Conservation (phyloP, 2,888 invertebrate genomes). For the Chymomyza amoena region DNA sequence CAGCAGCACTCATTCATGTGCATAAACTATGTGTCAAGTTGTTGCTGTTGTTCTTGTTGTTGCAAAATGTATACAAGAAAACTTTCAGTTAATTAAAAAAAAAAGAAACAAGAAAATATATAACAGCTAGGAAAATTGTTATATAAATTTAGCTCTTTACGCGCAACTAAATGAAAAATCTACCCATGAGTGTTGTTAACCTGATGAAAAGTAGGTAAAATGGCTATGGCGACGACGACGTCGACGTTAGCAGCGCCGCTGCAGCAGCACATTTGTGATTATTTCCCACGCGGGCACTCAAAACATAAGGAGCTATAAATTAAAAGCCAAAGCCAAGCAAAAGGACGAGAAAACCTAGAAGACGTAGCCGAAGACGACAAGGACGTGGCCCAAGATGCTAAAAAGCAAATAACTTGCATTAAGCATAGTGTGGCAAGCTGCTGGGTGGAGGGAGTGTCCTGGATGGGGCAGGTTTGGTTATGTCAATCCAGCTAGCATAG, state of each 20-base stretch:
- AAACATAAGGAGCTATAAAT: constrained; percentile 74
- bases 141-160: constrained; percentile 60
- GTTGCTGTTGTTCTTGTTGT: constrained; percentile 16
- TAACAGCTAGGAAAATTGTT: constrained; percentile 37
- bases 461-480: neutral
- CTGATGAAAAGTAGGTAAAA: constrained; percentile 71
- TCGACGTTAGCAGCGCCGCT: constrained; percentile 7
- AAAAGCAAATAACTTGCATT: constrained; percentile 46
- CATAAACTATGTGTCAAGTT: constrained; percentile 33
- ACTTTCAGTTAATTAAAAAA: constrained; percentile 59
- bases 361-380: constrained; percentile 14
- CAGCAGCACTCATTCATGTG: constrained; percentile 14
- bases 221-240: constrained; percentile 6
- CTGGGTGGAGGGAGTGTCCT: neutral
- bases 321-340: constrained; percentile 59
- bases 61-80: constrained; percentile 40
- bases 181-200: constrained; percentile 72
- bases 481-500: neutral
- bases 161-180: constrained; percentile 67
- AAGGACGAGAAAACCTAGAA: constrained; percentile 17
- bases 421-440: neutral
- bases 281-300: constrained; percentile 74
- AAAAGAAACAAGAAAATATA: constrained; percentile 3
- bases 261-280: constrained; percentile 64
- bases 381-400: constrained; percentile 39